Conservation (phyloP, 2,888 invertebrate genomes). For the Anoplius nigerrimus region DNA sequence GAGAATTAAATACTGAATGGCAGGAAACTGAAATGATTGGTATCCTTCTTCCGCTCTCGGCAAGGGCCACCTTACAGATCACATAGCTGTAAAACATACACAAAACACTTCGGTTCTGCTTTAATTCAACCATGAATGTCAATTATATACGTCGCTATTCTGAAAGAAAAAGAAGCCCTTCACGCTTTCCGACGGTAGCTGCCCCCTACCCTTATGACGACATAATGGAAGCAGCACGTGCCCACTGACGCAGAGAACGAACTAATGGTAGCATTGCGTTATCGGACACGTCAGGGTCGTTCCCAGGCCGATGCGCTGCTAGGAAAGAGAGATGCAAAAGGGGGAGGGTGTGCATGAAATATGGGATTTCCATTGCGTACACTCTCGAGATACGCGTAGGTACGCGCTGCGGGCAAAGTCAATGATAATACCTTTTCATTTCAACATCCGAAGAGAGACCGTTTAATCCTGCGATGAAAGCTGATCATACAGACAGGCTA, state of each 20-base stretch:
- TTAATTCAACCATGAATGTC: slow-evolving; percentile 5
- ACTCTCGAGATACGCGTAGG: neutral
- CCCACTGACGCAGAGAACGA: slow-evolving; percentile 53
- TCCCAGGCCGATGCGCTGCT: slow-evolving; percentile 8
- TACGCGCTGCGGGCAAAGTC: slow-evolving; percentile 36
- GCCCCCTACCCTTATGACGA: slow-evolving; percentile 27
- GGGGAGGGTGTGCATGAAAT: slow-evolving; percentile 30
- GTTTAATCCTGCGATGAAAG: no score
- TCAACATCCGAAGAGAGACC: neutral
- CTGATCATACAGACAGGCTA: no score
- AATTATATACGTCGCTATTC: slow-evolving; percentile 29
- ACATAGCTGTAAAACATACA: no score
- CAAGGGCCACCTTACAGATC: no score
- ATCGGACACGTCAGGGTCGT: slow-evolving; percentile 49
- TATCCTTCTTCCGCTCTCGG: no score
- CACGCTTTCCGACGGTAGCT: neutral
- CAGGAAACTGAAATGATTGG: no score
- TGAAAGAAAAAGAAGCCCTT: slow-evolving; percentile 17
- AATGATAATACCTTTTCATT: slow-evolving; percentile 34
- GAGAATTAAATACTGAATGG: no score
- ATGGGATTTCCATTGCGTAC: slow-evolving; percentile 35
- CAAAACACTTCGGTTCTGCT: no score
- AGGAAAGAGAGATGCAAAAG: neutral
- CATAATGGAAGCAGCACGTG: slow-evolving; percentile 66
- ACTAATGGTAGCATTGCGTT: slow-evolving; percentile 60